A percentile compares a stretch with the other conserved stretches of the same genome.
Evolutionary conservation across 2,888 invertebrate species (phyloP).

Genomic region (Antitype chi): DNA sequence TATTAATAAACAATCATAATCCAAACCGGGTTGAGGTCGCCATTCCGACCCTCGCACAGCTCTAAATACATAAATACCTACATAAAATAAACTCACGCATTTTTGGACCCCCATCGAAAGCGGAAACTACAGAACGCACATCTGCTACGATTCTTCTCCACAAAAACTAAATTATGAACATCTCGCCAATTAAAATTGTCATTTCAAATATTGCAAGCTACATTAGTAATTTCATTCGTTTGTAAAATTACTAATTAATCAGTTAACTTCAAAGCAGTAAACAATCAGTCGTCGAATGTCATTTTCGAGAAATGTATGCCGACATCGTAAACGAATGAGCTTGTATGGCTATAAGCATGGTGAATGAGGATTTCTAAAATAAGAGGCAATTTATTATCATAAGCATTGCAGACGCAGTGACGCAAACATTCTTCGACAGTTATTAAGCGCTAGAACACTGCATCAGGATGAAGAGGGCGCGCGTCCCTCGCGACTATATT

Average conservation of each 20-base stretch:
- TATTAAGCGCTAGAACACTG: constrained; percentile 88
- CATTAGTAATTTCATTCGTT: not conserved
- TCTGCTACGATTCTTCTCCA: not conserved
- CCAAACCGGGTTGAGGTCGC: not conserved
- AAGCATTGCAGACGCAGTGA: constrained; percentile 85
- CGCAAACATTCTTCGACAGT: constrained; percentile 89
- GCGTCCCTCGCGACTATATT: constrained; percentile 75
- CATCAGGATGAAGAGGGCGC: constrained; percentile 79
- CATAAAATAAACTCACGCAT: not conserved
- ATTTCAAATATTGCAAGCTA: constrained; percentile 9
- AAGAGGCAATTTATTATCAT: constrained; percentile 88
- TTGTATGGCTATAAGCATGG: constrained; percentile 80
- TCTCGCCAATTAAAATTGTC: not conserved
- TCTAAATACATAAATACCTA: no score
- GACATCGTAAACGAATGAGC: constrained; percentile 82
- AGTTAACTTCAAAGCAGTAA: constrained; percentile 67
- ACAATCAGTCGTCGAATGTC: constrained; percentile 82
- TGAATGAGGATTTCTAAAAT: constrained; percentile 89
- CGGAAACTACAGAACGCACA: not conserved
- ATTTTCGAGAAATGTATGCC: constrained; percentile 81
- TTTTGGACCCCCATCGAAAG: not conserved
- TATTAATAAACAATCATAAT: not conserved
- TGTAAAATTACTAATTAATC: constrained; percentile 53
- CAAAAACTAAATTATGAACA: not conserved
- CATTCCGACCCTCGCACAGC: not conserved